Conservation (phyloP, 2,888 invertebrate species). For the Drosophila formosana region DNA sequence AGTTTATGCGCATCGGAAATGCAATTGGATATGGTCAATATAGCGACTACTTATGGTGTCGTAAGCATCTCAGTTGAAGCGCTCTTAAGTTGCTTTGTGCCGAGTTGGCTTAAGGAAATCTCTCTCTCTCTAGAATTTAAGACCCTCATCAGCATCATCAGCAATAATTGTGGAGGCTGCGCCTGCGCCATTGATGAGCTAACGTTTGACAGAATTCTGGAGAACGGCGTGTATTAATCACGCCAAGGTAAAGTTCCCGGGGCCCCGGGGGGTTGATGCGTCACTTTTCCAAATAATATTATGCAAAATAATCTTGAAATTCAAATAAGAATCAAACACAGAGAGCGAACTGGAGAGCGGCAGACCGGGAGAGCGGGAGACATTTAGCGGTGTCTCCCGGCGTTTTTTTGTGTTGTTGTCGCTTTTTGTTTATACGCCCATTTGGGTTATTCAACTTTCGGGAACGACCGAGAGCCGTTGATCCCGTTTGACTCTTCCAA, state of each 20-base stretch:
- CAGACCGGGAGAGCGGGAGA: slow-evolving; percentile 9
- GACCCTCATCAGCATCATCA: neutral
- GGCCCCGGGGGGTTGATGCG: slow-evolving; percentile 23
- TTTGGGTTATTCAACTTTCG: slow-evolving; percentile 79
- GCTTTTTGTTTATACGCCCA: slow-evolving; percentile 72
- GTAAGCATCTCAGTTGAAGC: slow-evolving; percentile 18
- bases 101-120: too few relatives aligned
- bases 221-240: slow-evolving; percentile 36
- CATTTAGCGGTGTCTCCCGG: slow-evolving; percentile 48
- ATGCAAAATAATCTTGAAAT: slow-evolving; percentile 53
- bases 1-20: slow-evolving; percentile 76
- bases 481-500: slow-evolving; percentile 76
- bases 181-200: slow-evolving; percentile 23
- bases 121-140: neutral
- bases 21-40: slow-evolving; percentile 74
- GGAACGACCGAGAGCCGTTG: slow-evolving; percentile 71
- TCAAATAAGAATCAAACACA: slow-evolving; percentile 39
- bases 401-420: slow-evolving; percentile 25
- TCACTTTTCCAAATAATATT: slow-evolving; percentile 42
- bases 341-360: neutral
- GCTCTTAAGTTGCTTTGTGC: slow-evolving; percentile 36
- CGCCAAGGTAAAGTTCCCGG: slow-evolving; percentile 3
- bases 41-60: slow-evolving; percentile 17
- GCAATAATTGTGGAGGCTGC: neutral
- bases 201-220: neutral